These are phyloP conservation scores for Cheilosia urbana DNA, from an alignment of 2,888 invertebrate genomes.

Conservation along the genomic window DNA sequence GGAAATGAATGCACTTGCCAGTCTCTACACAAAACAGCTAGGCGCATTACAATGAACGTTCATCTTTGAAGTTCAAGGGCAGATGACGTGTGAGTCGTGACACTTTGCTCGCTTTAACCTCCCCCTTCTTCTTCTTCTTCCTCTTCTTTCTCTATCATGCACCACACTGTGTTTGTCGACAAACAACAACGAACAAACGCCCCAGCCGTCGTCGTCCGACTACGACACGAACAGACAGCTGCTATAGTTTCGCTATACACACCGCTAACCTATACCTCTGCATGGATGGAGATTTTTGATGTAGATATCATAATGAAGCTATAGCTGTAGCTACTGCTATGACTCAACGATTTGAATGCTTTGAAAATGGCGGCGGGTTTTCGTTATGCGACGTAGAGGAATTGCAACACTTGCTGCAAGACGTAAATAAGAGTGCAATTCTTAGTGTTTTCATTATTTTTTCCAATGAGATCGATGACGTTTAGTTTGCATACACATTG, in stretches of 20 bases:
- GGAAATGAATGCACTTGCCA: slow-evolving; percentile 24
- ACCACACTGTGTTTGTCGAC: slow-evolving; percentile 34
- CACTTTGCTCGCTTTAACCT: slow-evolving; percentile 51
- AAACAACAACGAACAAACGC: slow-evolving; percentile 25
- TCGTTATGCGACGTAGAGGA: too few species aligned
- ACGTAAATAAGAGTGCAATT: too few species aligned
- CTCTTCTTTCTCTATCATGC: slow-evolving; percentile 44
- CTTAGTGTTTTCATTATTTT: too few species aligned
- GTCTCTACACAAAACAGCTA: slow-evolving; percentile 29
- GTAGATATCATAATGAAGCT: slow-evolving; percentile 14
- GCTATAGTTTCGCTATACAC: slow-evolving; percentile 51
- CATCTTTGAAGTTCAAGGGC: slow-evolving; percentile 77
- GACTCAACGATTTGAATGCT: slow-evolving; percentile 32
- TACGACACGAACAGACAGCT: slow-evolving; percentile 61
- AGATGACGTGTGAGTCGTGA: slow-evolving; percentile 76
- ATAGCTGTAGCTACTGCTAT: slow-evolving; percentile 4
- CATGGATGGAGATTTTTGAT: not conserved
- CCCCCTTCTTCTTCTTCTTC: slow-evolving; percentile 32
- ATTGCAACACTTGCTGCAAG: too few species aligned
- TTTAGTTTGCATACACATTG: too few species aligned
- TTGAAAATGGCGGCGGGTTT: slow-evolving; percentile 15
- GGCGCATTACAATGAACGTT: slow-evolving; percentile 62
- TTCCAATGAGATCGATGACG: too few species aligned
- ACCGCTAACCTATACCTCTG: not conserved
- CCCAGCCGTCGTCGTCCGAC: slow-evolving; percentile 27